Conservation (phyloP, 2,888 invertebrate genomes). For the Chymomyza caudatula region DNA sequence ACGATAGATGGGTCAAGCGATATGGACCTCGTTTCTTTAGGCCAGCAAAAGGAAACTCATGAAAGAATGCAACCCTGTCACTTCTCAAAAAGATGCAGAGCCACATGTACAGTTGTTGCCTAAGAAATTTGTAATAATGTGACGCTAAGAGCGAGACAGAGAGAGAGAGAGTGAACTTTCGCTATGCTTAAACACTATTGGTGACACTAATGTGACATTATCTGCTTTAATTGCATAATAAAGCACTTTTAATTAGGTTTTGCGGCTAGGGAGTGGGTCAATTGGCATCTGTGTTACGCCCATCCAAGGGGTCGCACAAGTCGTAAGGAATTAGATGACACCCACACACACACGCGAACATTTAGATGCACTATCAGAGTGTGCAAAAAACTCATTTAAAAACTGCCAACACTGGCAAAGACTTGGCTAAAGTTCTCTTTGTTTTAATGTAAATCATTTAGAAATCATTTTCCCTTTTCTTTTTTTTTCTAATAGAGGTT, state of each 20-base stretch:
- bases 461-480: not conserved
- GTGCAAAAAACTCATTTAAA: constrained; percentile 25
- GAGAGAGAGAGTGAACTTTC: not conserved
- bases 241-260: constrained; percentile 71
- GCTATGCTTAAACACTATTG: not conserved
- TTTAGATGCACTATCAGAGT: not conserved
- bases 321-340: constrained; percentile 1
- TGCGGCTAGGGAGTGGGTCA: not conserved
- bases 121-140: no score
- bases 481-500: not conserved
- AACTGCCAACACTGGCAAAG: constrained; percentile 14
- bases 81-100: no score
- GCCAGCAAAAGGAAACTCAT: no score
- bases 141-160: no score
- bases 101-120: no score
- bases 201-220: constrained; percentile 59
- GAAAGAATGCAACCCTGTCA: no score
- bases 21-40: no score
- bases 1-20: no score
- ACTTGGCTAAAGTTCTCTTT: not conserved
- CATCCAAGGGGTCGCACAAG: not conserved
- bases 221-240: constrained; percentile 70
- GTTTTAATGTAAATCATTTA: not conserved
- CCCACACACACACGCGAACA: not conserved
- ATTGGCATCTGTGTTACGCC: not conserved